Conservation (phyloP, 2,113 vertebrate species). For the Asarcornis scutulata region DNA sequence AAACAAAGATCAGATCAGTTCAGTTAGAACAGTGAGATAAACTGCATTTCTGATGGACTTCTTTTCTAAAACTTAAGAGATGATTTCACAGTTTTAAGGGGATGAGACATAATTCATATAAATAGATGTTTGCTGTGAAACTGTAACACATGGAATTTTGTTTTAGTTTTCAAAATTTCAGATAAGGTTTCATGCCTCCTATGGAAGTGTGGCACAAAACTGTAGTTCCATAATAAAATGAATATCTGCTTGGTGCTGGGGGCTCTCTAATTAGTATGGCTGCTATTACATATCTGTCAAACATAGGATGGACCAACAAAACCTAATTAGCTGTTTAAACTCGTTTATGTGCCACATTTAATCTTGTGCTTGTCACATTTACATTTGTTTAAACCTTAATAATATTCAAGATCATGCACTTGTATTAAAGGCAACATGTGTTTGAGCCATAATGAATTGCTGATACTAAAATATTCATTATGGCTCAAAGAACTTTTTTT, state of each 20-base stretch:
- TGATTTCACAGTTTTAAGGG: neutral
- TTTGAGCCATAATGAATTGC: constrained; percentile 67
- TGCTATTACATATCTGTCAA: constrained; percentile 53
- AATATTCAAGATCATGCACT: constrained; percentile 75
- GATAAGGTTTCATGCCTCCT: neutral
- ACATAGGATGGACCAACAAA: constrained; percentile 55
- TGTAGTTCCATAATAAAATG: neutral
- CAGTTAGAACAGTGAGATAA: neutral
- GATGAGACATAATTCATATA: neutral
- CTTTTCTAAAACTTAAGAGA: neutral
- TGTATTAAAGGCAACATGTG: constrained; percentile 67
- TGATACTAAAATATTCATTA: constrained; percentile 69
- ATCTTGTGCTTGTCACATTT: constrained; percentile 72
- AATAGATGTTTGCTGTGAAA: fast-evolving
- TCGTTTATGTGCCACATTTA: constrained; percentile 68
- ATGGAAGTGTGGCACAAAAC: neutral
- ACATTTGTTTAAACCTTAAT: constrained; percentile 74
- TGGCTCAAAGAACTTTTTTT: constrained; percentile 40
- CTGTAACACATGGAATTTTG: neutral
- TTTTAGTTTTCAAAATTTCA: neutral
- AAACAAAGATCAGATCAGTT: neutral
- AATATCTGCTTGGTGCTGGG: neutral
- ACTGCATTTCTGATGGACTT: neutral
- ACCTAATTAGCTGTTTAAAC: constrained; percentile 72
- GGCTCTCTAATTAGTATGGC: constrained; percentile 46